Conservation (phyloP, 2,113 vertebrate genomes). For the Pterocles burchelli region DNA sequence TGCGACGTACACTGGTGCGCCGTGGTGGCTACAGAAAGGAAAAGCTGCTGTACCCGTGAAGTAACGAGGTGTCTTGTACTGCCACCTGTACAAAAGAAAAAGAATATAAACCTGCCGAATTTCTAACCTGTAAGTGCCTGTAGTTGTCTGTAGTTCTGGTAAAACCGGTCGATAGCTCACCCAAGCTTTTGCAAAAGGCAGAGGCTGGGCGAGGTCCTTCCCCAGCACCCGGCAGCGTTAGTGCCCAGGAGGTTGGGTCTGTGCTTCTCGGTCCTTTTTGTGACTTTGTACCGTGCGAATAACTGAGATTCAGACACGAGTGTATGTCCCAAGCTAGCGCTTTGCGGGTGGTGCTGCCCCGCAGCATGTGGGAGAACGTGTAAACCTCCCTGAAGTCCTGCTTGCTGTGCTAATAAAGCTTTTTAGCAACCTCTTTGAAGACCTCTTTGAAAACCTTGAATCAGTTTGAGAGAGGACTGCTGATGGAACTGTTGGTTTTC, state of each 20-base stretch:
- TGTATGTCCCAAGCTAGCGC: rapidly evolving
- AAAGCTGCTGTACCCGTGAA: not conserved
- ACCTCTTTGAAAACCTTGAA: not conserved
- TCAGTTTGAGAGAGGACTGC: not conserved
- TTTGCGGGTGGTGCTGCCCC: not conserved
- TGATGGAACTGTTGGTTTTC: not conserved
- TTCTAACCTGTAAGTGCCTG: rapidly evolving
- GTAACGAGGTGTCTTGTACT: not conserved
- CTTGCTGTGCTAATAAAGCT: rapidly evolving
- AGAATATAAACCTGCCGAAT: rapidly evolving
- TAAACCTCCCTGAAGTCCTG: too few relatives aligned
- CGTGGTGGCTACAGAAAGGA: rapidly evolving
- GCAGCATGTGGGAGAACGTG: rapidly evolving
- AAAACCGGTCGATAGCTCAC: not conserved
- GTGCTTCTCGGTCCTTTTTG: not conserved
- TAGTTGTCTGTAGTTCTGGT: not conserved
- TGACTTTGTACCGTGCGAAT: too few relatives aligned
- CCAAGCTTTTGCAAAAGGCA: not conserved
- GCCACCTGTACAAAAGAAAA: not conserved
- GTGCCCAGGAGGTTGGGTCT: not conserved
- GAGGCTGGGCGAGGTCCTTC: not conserved
- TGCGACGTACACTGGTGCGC: rapidly evolving
- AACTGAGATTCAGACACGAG: rapidly evolving
- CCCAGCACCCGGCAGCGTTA: rapidly evolving
- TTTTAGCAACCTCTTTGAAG: not conserved